A percentile compares a stretch with the other conserved stretches of the same genome.
These are phyloP conservation scores for Nomada lathburiana DNA, from an alignment of 2,888 invertebrate species.

Conservation along the genomic window DNA sequence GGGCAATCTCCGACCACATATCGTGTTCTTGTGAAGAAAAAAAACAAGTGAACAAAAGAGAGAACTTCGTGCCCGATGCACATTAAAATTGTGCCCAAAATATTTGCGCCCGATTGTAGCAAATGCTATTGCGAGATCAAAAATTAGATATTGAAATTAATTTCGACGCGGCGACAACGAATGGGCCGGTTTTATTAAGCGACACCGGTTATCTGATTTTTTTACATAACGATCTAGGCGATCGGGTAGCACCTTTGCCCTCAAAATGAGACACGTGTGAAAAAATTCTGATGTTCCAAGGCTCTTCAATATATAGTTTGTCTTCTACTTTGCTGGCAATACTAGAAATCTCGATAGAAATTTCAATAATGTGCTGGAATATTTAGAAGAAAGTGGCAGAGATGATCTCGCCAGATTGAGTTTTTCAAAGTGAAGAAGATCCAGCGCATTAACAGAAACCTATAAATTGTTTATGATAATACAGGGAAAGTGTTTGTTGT, in stretches of 20 bases:
- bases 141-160: not conserved
- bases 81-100: not conserved
- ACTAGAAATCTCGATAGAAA: no score
- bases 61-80: not conserved
- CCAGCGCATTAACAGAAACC: no score
- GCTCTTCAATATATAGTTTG: conserved; percentile 2
- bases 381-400: no score
- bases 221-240: not conserved
- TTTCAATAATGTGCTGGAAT: no score
- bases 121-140: not conserved
- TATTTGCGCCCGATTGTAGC: not conserved
- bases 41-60: not conserved
- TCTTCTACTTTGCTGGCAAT: not conserved
- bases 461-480: no score
- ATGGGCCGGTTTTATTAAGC: not conserved
- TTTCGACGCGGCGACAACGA: not conserved
- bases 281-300: conserved; percentile 8
- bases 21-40: not conserved
- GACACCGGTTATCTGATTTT: conserved; percentile 16
- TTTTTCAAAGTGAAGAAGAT: no score
- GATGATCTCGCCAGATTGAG: no score
- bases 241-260: conserved; percentile 27
- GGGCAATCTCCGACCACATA: not conserved
- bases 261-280: conserved; percentile 11
- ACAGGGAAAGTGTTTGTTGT: no score